Conservation (phyloP, 2,113 vertebrate species). For the Chaetodon trifascialis region DNA sequence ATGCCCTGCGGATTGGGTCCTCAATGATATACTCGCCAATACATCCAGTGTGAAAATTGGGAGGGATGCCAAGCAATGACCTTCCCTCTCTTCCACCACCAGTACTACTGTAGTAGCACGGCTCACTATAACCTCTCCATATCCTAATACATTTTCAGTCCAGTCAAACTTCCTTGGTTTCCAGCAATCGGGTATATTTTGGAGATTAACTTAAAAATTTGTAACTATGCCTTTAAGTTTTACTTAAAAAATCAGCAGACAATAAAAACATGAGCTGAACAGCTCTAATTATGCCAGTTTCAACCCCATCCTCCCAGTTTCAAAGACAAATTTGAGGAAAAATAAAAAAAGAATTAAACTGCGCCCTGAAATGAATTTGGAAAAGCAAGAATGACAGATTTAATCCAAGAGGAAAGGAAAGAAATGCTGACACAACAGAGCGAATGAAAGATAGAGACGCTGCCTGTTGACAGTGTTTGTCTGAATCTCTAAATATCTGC, state of each 20-base stretch:
- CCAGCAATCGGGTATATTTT: neutral
- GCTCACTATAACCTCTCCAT: neutral
- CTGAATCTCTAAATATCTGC: constrained; percentile 33
- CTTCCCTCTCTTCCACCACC: neutral
- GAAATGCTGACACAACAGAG: neutral
- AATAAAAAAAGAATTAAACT: neutral
- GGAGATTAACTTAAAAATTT: neutral
- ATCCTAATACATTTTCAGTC: neutral
- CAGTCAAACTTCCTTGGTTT: no score
- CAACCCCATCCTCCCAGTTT: neutral
- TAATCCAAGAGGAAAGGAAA: constrained; percentile 5
- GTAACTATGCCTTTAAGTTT: neutral
- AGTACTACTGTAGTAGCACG: no score
- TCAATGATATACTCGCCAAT: no score
- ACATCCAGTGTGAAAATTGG: neutral
- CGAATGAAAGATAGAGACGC: neutral
- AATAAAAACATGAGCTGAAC: neutral
- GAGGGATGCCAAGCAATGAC: neutral
- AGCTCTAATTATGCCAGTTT: constrained; percentile 3
- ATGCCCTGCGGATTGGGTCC: no score
- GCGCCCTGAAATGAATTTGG: neutral
- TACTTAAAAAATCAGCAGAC: neutral
- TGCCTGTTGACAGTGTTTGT: neutral
- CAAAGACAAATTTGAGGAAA: neutral
- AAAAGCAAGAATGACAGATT: neutral